These are phyloP conservation scores for Anarsia innoxiella DNA, from an alignment of 2,888 invertebrate genomes.

Conservation along the genomic window DNA sequence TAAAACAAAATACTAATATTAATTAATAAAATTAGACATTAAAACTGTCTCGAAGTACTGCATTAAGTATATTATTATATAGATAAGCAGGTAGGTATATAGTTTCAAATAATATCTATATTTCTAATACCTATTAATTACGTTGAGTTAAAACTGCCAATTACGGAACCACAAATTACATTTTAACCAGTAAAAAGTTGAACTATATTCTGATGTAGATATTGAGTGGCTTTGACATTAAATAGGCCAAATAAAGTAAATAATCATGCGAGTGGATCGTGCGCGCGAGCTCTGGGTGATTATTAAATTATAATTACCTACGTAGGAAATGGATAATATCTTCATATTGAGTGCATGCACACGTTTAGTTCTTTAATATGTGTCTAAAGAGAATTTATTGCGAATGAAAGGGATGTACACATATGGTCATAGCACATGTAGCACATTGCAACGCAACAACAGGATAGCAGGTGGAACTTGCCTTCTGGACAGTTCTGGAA, in stretches of 20 bases:
- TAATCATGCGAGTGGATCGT: not conserved
- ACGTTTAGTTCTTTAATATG: slow-evolving; percentile 5
- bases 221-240: not conserved
- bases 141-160: too few species aligned
- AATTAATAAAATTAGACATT: too few species aligned
- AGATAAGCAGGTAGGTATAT: too few species aligned
- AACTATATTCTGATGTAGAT: not conserved
- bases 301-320: slow-evolving; percentile 15
- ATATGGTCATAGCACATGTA: slow-evolving; percentile 2
- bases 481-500: too few species aligned
- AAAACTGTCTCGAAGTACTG: too few species aligned
- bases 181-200: not conserved
- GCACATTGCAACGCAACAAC: too few species aligned
- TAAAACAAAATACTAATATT: too few species aligned
- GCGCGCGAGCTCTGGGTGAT: slow-evolving; percentile 1
- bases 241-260: not conserved
- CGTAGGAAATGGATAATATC: slow-evolving; percentile 11
- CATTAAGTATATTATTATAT: too few species aligned
- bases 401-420: not conserved
- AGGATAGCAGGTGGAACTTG: not conserved
- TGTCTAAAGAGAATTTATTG: slow-evolving; percentile 6
- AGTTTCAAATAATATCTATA: too few species aligned
- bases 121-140: too few species aligned
- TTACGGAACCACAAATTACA: too few species aligned
- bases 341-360: slow-evolving; percentile 8